Conservation (phyloP, 1,140 invertebrate genomes). For the Scaptomyza hsui region DNA sequence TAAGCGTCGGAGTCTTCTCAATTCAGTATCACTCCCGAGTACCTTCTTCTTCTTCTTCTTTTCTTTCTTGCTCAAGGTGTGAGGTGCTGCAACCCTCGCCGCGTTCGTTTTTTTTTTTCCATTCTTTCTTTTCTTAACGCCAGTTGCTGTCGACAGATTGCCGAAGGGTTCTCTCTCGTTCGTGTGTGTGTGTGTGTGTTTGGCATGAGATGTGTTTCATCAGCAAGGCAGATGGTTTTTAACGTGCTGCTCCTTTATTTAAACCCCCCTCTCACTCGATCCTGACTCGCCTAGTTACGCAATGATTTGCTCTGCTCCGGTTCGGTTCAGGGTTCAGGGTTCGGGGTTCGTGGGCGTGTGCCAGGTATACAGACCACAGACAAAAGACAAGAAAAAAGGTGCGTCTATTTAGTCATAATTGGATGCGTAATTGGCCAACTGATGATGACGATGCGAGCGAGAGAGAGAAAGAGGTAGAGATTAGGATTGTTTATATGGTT, state of each 20-base stretch:
- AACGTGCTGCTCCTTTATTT: constrained; percentile 27
- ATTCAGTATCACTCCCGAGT: background rate
- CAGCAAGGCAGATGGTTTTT: constrained; percentile 46
- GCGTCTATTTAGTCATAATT: constrained; percentile 57
- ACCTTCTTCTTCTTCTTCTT: background rate
- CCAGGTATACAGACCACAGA: background rate
- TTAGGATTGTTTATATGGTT: constrained; percentile 11
- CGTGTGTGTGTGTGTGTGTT: background rate
- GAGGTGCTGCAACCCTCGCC: constrained; percentile 46
- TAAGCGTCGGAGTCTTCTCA: constrained; percentile 29
- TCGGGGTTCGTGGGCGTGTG: constrained; percentile 12
- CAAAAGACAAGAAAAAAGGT: constrained; percentile 26
- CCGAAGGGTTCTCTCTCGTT: constrained; percentile 23
- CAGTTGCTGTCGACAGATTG: constrained; percentile 55
- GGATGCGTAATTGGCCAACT: constrained; percentile 43
- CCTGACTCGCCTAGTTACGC: constrained; percentile 43
- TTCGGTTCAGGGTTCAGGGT: background rate
- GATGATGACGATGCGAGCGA: constrained; percentile 16
- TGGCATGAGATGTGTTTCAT: background rate
- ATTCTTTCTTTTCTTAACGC: constrained; percentile 15
- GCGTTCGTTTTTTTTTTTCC: constrained; percentile 3
- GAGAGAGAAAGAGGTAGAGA: background rate
- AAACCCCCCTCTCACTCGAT: too few relatives aligned
- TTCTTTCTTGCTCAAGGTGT: too few relatives aligned
- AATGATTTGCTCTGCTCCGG: constrained; percentile 38